These are phyloP conservation scores for Sogatella furcifera DNA, from an alignment of 1,140 invertebrate species.

Conservation along the genomic window DNA sequence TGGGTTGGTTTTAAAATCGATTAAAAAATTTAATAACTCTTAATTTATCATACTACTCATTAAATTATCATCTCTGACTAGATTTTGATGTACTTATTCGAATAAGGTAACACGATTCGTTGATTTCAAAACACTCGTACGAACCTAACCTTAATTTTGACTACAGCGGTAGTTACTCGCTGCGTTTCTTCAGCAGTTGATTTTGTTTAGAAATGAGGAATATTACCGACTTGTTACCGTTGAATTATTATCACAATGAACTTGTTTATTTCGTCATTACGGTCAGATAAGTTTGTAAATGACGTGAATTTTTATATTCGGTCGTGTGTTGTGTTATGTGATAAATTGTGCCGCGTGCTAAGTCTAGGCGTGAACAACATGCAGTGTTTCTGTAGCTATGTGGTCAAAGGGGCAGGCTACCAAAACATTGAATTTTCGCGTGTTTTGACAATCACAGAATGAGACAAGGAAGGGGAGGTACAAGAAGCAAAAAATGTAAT, in stretches of 20 bases:
- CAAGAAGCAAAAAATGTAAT: slow-evolving; percentile 41
- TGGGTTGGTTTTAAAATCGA: background rate
- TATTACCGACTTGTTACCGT: slow-evolving; percentile 17
- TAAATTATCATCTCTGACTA: no score
- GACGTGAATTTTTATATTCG: slow-evolving; percentile 13
- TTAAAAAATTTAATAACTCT: no score
- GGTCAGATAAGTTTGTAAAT: slow-evolving; percentile 18
- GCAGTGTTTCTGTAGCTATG: slow-evolving; percentile 23
- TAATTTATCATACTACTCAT: no score
- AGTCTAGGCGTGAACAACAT: slow-evolving; percentile 22
- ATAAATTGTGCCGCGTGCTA: slow-evolving; percentile 22
- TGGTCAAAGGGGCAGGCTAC: slow-evolving; percentile 24
- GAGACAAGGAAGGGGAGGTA: slow-evolving; percentile 39
- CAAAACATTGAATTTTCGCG: slow-evolving; percentile 28
- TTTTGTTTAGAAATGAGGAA: slow-evolving; percentile 30
- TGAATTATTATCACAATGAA: slow-evolving; percentile 24
- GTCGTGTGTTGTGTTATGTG: slow-evolving; percentile 18
- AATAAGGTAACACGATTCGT: no score
- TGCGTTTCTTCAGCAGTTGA: slow-evolving; percentile 33
- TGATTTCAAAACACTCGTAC: background rate
- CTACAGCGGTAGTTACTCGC: slow-evolving; percentile 39
- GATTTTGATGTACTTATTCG: no score
- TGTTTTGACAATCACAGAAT: slow-evolving; percentile 32
- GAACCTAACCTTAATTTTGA: slow-evolving; percentile 27
- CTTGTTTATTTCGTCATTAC: slow-evolving; percentile 16